Evolutionary conservation across 1,140 invertebrate species (phyloP).

Genomic region (Hormaphis cornu): DNA sequence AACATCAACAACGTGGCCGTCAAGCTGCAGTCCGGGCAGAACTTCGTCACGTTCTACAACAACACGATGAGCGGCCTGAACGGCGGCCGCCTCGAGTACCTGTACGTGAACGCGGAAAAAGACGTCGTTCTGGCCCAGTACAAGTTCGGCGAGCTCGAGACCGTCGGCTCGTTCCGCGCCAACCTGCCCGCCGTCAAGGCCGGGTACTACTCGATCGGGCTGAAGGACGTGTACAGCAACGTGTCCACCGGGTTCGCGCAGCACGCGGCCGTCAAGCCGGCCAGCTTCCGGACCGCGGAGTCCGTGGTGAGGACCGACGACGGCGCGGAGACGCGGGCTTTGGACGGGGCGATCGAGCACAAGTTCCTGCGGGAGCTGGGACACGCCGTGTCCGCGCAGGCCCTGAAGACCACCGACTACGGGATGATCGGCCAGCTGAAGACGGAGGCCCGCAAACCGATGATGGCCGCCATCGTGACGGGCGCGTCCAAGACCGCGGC

Average conservation of each 20-base stretch:
- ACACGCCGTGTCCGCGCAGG: background rate
- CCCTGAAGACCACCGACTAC: background rate
- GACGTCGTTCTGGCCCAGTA: background rate
- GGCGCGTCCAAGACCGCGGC: background rate
- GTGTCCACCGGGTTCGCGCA: background rate
- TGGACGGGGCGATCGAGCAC: background rate
- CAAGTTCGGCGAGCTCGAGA: background rate
- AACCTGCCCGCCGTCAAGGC: background rate
- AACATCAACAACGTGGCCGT: background rate
- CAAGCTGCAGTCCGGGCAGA: background rate
- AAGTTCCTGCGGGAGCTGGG: background rate
- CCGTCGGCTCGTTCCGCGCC: background rate
- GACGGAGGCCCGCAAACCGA: background rate
- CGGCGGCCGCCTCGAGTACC: background rate
- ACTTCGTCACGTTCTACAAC: background rate
- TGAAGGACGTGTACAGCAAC: background rate
- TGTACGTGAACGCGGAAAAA: background rate
- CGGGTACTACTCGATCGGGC: background rate
- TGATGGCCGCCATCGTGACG: background rate
- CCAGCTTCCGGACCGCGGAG: background rate
- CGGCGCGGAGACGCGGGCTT: background rate
- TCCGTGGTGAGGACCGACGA: background rate
- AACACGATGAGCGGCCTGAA: background rate
- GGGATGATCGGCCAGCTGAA: background rate
- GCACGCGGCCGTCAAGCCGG: background rate